These are phyloP conservation scores for Enoplosus armatus DNA, from an alignment of 2,797 vertebrate species.

Conservation along the genomic window DNA sequence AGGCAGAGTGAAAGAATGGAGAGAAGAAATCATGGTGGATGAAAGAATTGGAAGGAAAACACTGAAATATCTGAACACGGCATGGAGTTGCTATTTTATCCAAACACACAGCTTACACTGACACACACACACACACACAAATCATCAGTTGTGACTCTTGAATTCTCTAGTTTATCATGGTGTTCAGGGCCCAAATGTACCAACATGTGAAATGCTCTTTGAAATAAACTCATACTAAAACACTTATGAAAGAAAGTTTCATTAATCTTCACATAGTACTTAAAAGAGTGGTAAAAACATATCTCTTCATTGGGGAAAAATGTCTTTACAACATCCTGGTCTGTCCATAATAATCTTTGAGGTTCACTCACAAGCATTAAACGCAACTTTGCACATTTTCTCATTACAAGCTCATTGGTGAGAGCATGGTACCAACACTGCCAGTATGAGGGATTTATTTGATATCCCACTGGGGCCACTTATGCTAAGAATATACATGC, in stretches of 20 bases:
- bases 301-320: constrained; percentile 1
- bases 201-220: background rate
- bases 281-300: background rate
- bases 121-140: background rate
- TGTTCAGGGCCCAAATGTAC: background rate
- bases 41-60: constrained; percentile 27
- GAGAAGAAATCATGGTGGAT: constrained; percentile 10
- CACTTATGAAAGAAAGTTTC: background rate
- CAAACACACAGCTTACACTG: constrained; percentile 2
- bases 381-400: constrained; percentile 35
- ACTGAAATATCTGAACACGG: constrained; percentile 13
- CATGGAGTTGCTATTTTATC: constrained; percentile 21
- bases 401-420: constrained; percentile 26
- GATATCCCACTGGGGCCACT: constrained; percentile 61
- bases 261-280: background rate
- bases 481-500: constrained; percentile 61
- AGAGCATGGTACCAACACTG: constrained; percentile 25
- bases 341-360: constrained; percentile 10
- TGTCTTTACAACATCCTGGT: background rate
- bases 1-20: constrained; percentile 18
- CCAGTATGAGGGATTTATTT: constrained; percentile 60
- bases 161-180: background rate
- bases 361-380: constrained; percentile 20
- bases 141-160: background rate
- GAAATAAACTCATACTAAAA: background rate